Percentiles rank a stretch among this genome's conserved stretches.
phyloP scores from a whole-genome alignment of 1,140 invertebrate genomes.

The Halyomorpha halys region DNA sequence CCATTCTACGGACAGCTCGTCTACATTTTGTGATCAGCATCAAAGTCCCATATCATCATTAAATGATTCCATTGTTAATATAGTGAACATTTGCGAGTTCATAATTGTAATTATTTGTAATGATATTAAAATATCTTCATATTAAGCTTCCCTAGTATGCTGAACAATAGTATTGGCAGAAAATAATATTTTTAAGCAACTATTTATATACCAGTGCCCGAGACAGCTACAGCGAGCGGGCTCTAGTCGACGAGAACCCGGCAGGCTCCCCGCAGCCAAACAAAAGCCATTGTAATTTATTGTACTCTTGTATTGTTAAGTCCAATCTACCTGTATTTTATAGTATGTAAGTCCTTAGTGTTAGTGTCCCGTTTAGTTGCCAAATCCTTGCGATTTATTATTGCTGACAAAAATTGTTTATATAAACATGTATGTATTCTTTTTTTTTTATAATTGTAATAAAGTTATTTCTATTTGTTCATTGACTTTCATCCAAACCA shows the following conservation, averaged over 20 bases:
- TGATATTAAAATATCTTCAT: too few relatives aligned
- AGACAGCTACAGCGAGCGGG: background rate
- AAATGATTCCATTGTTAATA: too few relatives aligned
- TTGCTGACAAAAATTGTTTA: conserved; percentile 11
- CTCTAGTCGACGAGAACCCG: conserved; percentile 1
- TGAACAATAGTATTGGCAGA: too few relatives aligned
- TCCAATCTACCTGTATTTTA: conserved; percentile 4
- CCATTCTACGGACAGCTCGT: too few relatives aligned
- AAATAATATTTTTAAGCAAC: too few relatives aligned
- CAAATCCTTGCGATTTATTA: background rate
- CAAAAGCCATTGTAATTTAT: conserved; percentile 17
- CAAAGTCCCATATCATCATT: too few relatives aligned
- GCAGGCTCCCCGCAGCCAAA: conserved; percentile 3
- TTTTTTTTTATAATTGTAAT: conserved; percentile 12
- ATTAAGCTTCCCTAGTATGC: too few relatives aligned
- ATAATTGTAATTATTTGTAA: too few relatives aligned
- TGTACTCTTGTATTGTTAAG: conserved; percentile 13
- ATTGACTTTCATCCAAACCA: too few relatives aligned
- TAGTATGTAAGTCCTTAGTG: conserved; percentile 11
- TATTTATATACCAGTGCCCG: conserved; percentile 2
- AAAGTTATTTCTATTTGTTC: background rate
- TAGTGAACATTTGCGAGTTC: too few relatives aligned
- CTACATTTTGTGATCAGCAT: too few relatives aligned
- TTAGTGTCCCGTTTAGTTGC: conserved; percentile 6
- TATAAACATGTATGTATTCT: background rate